phyloP scores from a whole-genome alignment of 2,797 vertebrate genomes.

The Coracias cyanogaster region DNA sequence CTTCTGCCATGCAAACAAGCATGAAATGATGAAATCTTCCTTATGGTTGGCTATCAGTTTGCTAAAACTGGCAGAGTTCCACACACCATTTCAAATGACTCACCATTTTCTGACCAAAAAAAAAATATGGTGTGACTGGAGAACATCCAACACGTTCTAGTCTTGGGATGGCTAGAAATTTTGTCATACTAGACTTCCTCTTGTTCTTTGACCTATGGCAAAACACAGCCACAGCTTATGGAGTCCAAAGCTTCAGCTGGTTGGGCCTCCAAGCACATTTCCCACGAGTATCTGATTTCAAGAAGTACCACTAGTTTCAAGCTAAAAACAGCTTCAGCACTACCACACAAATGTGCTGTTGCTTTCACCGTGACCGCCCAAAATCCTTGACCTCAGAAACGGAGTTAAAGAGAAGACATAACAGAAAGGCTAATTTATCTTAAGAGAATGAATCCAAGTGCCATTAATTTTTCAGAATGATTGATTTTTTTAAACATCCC shows the following conservation, averaged over 20 bases:
- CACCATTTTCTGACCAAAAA: neutral
- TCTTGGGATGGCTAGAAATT: neutral
- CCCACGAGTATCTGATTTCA: neutral
- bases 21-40: neutral
- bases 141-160: neutral
- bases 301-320: neutral
- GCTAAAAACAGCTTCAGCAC: neutral
- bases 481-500: neutral
- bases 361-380: neutral
- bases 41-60: neutral
- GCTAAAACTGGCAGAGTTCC: neutral
- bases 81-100: conserved; percentile 9
- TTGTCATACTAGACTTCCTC: neutral
- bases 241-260: neutral
- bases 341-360: neutral
- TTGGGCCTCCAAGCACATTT: neutral
- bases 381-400: neutral
- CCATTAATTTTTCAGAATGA: neutral
- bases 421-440: neutral
- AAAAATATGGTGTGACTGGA: neutral
- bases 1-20: neutral
- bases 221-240: neutral
- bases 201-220: neutral
- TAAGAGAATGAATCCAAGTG: neutral
- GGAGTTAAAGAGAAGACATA: neutral